These are phyloP conservation scores for Branchipolynoe longqiensis DNA, from an alignment of 2,888 invertebrate genomes.

Conservation along the genomic window DNA sequence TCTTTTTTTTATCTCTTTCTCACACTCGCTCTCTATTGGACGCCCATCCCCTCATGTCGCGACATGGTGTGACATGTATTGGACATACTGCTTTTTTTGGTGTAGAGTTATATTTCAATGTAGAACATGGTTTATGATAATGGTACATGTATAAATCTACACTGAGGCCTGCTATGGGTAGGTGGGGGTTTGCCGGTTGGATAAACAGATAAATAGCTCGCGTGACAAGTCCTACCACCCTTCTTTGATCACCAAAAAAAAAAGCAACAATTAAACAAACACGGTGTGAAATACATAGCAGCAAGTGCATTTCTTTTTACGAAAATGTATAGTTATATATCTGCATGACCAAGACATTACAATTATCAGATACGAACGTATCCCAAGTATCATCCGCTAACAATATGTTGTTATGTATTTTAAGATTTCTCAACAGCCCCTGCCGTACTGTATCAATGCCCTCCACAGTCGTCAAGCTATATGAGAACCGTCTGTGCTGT, in stretches of 20 bases:
- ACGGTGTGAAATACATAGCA: not conserved
- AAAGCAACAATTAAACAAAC: not conserved
- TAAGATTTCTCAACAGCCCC: constrained; percentile 28
- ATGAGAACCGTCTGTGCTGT: constrained; percentile 37
- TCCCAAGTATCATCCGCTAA: not conserved
- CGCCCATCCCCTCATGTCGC: no score
- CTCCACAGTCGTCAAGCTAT: constrained; percentile 1
- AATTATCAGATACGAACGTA: not conserved
- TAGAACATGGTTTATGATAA: no score
- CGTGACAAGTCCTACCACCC: constrained; percentile 14
- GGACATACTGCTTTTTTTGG: no score
- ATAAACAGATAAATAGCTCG: not conserved
- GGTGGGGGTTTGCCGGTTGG: no score
- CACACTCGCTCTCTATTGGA: no score
- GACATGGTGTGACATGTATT: no score
- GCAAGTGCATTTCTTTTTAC: not conserved
- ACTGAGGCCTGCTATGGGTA: no score
- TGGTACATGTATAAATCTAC: no score
- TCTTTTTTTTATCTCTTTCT: no score
- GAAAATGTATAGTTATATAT: not conserved
- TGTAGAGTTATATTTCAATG: no score
- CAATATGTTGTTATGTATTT: constrained; percentile 16
- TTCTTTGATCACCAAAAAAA: not conserved
- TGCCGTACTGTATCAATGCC: not conserved
- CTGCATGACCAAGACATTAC: not conserved